These are phyloP conservation scores for Vireo altiloquus DNA, from an alignment of 2,113 vertebrate genomes.

Conservation along the genomic window DNA sequence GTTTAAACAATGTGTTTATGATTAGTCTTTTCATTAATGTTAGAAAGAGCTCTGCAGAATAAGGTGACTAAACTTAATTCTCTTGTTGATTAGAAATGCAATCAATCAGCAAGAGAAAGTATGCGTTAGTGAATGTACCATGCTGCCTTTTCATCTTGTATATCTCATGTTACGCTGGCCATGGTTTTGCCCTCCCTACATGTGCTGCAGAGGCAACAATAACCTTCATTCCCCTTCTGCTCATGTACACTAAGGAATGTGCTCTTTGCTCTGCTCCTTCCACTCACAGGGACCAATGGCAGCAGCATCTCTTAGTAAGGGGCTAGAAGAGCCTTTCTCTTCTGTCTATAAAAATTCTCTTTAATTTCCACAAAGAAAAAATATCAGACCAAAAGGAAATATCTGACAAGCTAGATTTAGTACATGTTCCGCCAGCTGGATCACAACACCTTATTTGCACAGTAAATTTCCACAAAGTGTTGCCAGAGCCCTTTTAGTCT, in stretches of 20 bases:
- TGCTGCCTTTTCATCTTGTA: background rate
- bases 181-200: background rate
- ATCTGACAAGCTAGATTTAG: background rate
- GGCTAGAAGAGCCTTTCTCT: background rate
- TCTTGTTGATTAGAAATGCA: background rate
- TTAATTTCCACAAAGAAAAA: background rate
- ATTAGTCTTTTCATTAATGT: background rate
- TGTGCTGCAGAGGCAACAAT: background rate
- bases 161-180: background rate
- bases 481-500: background rate
- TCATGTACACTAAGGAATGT: background rate
- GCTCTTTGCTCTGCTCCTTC: background rate
- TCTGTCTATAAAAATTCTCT: background rate
- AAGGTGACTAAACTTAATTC: background rate
- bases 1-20: background rate
- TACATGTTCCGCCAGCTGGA: background rate
- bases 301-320: background rate
- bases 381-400: background rate
- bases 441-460: background rate
- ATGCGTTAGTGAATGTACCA: background rate
- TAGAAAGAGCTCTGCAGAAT: background rate
- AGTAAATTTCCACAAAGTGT: background rate
- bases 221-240: background rate
- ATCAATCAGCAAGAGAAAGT: background rate
- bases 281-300: background rate